A percentile compares a stretch with the other conserved stretches of the same genome.
phyloP scores from a whole-genome alignment of 2,113 vertebrate genomes.

The Epinephelus lanceolatus region DNA sequence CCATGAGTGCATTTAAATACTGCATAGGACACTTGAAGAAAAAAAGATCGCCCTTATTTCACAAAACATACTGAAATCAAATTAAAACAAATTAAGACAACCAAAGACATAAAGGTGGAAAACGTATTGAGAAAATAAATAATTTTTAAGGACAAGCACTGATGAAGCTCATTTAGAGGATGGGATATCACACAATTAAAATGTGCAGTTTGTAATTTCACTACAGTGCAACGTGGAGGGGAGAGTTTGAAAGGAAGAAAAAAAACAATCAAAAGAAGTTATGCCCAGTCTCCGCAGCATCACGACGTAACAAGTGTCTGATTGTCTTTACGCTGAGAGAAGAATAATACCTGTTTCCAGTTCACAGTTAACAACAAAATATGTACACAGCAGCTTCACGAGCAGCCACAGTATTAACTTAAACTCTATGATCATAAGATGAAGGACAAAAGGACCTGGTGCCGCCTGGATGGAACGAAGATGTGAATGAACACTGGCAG shows the following conservation, averaged over 20 bases:
- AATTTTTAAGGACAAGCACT: constrained; percentile 6
- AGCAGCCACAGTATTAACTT: constrained; percentile 23
- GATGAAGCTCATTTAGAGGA: constrained; percentile 8
- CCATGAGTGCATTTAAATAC: constrained; percentile 51
- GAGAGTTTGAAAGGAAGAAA: constrained; percentile 23
- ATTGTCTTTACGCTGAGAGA: constrained; percentile 39
- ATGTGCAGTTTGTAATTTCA: constrained; percentile 39
- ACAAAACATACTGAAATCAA: constrained; percentile 40
- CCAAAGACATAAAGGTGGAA: constrained; percentile 2
- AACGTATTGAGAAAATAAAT: constrained; percentile 53
- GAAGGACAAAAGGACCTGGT: not conserved
- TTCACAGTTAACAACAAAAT: constrained; percentile 50
- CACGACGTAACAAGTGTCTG: constrained; percentile 16
- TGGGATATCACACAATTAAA: constrained; percentile 27
- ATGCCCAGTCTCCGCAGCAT: constrained; percentile 14
- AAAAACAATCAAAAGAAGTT: constrained; percentile 11
- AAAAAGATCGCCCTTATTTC: constrained; percentile 34
- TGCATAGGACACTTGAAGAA: constrained; percentile 35
- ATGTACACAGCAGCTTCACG: constrained; percentile 36
- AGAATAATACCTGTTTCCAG: constrained; percentile 42
- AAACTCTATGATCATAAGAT: constrained; percentile 20
- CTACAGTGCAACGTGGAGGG: constrained; percentile 18
- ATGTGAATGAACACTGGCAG: not conserved
- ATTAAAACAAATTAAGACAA: constrained; percentile 41
- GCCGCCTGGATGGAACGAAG: not conserved